These are phyloP conservation scores for Frankliniella fusca DNA, from an alignment of 2,888 invertebrate species.

Conservation along the genomic window DNA sequence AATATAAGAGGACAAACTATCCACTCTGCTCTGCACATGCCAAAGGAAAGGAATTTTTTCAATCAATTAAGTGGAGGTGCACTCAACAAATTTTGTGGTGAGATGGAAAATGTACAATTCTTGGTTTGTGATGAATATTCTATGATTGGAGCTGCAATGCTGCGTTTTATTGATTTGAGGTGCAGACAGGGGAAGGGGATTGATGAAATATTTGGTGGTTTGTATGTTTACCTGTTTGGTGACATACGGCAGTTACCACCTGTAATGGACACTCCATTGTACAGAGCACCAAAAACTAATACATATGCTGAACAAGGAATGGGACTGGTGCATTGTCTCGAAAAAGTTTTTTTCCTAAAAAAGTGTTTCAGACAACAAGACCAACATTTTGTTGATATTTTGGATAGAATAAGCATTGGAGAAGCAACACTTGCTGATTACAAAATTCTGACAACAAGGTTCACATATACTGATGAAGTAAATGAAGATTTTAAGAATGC, in stretches of 20 bases:
- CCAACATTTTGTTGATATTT: neutral
- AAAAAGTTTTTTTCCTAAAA: neutral
- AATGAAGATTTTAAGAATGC: neutral
- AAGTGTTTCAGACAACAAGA: neutral
- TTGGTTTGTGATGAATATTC: neutral
- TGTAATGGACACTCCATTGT: neutral
- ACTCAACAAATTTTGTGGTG: neutral
- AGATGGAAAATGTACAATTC: neutral
- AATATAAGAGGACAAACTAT: neutral
- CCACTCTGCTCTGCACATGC: neutral
- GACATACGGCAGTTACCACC: neutral
- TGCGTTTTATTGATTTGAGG: neutral
- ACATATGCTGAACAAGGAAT: too few relatives aligned
- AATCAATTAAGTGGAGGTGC: neutral
- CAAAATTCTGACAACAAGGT: neutral
- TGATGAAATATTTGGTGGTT: neutral
- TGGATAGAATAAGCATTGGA: neutral
- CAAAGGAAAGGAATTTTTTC: neutral
- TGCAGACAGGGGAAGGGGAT: neutral
- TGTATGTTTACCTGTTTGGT: neutral
- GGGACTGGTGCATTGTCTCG: neutral
- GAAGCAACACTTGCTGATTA: neutral
- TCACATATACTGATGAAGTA: neutral
- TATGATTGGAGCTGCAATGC: neutral
- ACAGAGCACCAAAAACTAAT: neutral